Percentiles rank a stretch among this genome's conserved stretches.
phyloP scores from a whole-genome alignment of 2,888 invertebrate genomes.

The Pandemis cinnamomeana region DNA sequence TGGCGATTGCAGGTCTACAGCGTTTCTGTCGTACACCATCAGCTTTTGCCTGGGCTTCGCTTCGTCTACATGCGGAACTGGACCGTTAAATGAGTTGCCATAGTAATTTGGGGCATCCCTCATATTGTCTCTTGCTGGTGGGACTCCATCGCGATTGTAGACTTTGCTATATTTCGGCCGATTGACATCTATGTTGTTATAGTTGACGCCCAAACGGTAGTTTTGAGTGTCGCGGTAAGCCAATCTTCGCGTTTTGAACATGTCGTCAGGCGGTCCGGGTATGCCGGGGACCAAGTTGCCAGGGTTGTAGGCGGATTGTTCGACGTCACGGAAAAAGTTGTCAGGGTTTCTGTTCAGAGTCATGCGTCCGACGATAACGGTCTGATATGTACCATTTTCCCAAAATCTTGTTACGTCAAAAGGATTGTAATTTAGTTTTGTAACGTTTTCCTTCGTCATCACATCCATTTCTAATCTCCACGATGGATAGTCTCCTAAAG shows the following conservation, averaged over 20 bases:
- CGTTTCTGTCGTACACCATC: constrained; percentile 53
- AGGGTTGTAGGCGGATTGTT: constrained; percentile 64
- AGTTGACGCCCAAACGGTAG: constrained; percentile 9
- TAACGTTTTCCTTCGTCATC: constrained; percentile 91
- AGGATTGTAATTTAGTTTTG: constrained; percentile 89
- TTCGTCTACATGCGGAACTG: constrained; percentile 85
- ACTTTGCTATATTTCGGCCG: constrained; percentile 2
- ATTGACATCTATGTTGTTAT: constrained; percentile 13
- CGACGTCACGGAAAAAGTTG: constrained; percentile 62
- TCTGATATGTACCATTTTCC: constrained; percentile 90
- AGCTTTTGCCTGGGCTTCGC: constrained; percentile 54
- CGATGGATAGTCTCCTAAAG: constrained; percentile 85
- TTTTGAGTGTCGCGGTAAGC: constrained; percentile 11
- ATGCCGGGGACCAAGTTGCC: constrained; percentile 72
- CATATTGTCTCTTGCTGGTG: constrained; percentile 90
- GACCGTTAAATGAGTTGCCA: constrained; percentile 96
- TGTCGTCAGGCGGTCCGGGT: constrained; percentile 54
- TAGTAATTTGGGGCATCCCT: constrained; percentile 95
- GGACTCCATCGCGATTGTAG: constrained; percentile 78
- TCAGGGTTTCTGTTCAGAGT: constrained; percentile 86
- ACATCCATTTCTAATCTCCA: constrained; percentile 91
- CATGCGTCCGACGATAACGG: constrained; percentile 91
- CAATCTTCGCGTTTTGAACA: constrained; percentile 13
- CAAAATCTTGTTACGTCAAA: constrained; percentile 95
- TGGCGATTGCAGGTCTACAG: constrained; percentile 83